These are phyloP conservation scores for Scrobipalpa atriplicella DNA, from an alignment of 2,888 invertebrate genomes.

Conservation along the genomic window DNA sequence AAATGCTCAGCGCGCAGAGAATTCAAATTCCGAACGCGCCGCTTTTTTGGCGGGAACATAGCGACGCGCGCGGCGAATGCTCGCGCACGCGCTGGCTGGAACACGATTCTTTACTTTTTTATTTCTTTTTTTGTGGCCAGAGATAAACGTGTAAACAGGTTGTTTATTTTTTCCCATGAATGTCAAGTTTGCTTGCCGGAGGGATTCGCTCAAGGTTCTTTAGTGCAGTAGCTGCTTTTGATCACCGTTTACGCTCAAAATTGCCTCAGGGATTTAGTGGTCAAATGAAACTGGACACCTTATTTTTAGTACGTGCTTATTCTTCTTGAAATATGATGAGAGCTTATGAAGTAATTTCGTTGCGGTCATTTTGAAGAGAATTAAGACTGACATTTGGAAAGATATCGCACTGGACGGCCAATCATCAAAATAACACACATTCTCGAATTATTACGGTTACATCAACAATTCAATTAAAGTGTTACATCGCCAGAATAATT, in stretches of 20 bases:
- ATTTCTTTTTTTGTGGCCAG: conserved; percentile 47
- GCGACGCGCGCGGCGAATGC: conserved; percentile 69
- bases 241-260: neutral
- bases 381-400: conserved; percentile 14
- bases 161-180: conserved; percentile 57
- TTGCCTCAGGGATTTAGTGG: conserved; percentile 17
- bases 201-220: conserved; percentile 43
- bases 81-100: conserved; percentile 63
- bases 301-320: neutral
- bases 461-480: conserved; percentile 76
- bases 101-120: conserved; percentile 51
- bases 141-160: conserved; percentile 62
- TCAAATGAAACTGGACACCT: neutral
- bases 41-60: conserved; percentile 72
- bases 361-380: neutral
- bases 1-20: conserved; percentile 66
- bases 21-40: conserved; percentile 54
- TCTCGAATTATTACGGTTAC: conserved; percentile 37
- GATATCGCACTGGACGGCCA: conserved; percentile 32
- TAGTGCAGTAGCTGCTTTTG: conserved; percentile 22
- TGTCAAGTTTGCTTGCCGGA: conserved; percentile 45
- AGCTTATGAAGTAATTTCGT: neutral
- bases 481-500: conserved; percentile 71
- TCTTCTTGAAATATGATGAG: neutral
- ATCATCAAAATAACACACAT: conserved; percentile 51